These are phyloP conservation scores for Machaerirhynchus nigripectus DNA, from an alignment of 2,113 vertebrate species.

Conservation along the genomic window DNA sequence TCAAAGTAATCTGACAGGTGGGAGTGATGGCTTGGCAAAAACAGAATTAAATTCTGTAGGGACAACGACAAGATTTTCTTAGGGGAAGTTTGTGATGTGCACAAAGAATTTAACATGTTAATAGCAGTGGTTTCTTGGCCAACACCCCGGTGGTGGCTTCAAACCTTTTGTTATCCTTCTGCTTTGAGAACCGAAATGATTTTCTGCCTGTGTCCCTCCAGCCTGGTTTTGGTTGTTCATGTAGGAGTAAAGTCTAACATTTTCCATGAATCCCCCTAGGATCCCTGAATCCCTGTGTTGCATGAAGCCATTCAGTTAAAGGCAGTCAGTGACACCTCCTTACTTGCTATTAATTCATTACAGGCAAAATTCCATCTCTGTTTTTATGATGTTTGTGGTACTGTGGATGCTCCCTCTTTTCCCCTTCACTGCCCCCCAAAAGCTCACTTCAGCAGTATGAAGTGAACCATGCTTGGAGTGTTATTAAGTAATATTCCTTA, in stretches of 20 bases:
- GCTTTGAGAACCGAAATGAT: not conserved
- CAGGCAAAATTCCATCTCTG: conserved; percentile 39
- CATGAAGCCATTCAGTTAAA: conserved; percentile 12
- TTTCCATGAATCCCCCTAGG: not conserved
- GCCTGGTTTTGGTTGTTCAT: conserved; percentile 47
- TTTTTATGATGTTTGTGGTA: conserved; percentile 39
- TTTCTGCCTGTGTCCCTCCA: not conserved
- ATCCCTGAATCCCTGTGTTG: conserved; percentile 45
- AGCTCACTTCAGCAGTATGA: conserved; percentile 55
- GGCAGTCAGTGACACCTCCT: conserved; percentile 22
- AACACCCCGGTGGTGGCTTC: not conserved
- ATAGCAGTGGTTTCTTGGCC: not conserved
- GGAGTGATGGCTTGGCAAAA: not conserved
- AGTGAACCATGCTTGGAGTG: conserved; percentile 19
- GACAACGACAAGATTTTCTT: not conserved
- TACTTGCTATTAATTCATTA: conserved; percentile 55
- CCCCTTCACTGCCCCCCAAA: not conserved
- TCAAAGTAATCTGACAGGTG: not conserved
- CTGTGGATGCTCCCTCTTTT: conserved; percentile 11
- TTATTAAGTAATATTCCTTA: conserved; percentile 54
- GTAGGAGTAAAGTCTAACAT: not conserved
- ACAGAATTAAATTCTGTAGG: not conserved
- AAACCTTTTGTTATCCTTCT: not conserved
- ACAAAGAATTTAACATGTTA: not conserved
- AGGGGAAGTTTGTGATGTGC: not conserved